Conservation (phyloP, 2,888 invertebrate genomes). For the Heliconius ethilla region DNA sequence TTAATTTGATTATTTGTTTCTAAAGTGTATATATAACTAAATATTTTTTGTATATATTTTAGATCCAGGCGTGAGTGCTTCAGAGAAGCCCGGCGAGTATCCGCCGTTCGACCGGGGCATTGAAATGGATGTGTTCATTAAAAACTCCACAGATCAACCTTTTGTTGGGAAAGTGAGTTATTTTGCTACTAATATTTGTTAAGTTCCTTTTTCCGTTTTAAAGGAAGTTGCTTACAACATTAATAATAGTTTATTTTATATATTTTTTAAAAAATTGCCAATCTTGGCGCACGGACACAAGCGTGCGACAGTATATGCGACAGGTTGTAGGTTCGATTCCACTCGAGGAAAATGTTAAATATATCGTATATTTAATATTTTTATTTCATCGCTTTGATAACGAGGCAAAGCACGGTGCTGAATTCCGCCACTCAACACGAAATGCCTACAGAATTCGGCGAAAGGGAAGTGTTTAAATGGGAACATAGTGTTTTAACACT, state of each 20-base stretch:
- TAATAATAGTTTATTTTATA: no score
- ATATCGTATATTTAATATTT: background rate
- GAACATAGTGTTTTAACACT: no score
- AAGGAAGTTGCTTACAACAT: background rate
- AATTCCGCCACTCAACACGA: background rate
- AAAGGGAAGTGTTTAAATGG: background rate
- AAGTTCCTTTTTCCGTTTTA: background rate
- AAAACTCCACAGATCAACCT: constrained; percentile 84
- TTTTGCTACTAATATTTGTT: background rate
- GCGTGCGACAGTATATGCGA: background rate
- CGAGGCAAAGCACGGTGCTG: background rate
- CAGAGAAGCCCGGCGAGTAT: constrained; percentile 85
- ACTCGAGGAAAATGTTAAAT: background rate
- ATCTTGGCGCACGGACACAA: background rate
- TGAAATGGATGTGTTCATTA: constrained; percentile 87
- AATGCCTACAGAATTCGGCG: background rate
- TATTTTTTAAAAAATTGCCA: no score
- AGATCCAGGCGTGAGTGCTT: constrained; percentile 89
- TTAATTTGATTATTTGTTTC: no score
- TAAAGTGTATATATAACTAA: background rate
- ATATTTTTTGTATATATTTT: constrained; percentile 29
- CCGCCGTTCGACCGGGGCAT: constrained; percentile 89
- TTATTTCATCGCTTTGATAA: background rate
- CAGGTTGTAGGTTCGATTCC: background rate
- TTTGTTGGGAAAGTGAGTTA: constrained; percentile 86